A percentile compares a stretch with the other conserved stretches of the same genome.
phyloP scores from a whole-genome alignment of 1,140 invertebrate genomes.

The Helicorthomorpha holstii region DNA sequence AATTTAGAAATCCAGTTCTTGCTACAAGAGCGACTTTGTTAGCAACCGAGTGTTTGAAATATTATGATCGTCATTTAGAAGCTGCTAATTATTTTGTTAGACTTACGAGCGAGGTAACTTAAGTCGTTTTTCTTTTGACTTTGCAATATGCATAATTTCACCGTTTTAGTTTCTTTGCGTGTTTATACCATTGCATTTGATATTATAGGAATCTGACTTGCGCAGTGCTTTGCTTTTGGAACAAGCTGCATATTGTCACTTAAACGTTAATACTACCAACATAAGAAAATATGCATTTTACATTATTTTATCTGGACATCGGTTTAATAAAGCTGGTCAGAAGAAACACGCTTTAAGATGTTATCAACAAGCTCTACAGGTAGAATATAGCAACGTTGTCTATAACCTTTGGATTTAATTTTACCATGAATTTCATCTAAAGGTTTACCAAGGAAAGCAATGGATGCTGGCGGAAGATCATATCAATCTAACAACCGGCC shows the following conservation, averaged over 20 bases:
- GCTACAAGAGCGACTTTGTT: constrained; percentile 76
- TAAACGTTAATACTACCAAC: constrained; percentile 50
- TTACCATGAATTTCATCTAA: constrained; percentile 12
- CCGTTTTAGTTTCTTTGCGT: neutral
- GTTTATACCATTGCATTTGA: too few species aligned
- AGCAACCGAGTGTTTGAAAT: constrained; percentile 68
- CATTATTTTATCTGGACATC: constrained; percentile 82
- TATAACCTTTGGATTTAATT: neutral
- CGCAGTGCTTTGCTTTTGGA: constrained; percentile 80
- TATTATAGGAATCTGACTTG: constrained; percentile 26
- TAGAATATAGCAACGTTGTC: constrained; percentile 19
- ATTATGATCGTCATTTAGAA: constrained; percentile 55
- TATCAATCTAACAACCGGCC: constrained; percentile 81
- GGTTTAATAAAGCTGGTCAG: constrained; percentile 76
- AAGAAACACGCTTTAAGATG: constrained; percentile 74
- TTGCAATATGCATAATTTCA: too few species aligned
- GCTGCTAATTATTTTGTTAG: constrained; percentile 83
- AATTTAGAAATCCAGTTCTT: constrained; percentile 57
- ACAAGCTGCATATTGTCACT: constrained; percentile 86
- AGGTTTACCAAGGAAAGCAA: constrained; percentile 59
- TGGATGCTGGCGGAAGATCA: constrained; percentile 89
- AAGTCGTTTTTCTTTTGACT: too few species aligned
- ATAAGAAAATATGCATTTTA: constrained; percentile 93
- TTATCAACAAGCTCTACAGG: constrained; percentile 81
- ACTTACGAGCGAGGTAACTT: constrained; percentile 68